Conservation (phyloP, 2,797 vertebrate genomes). For the Balearica regulorum region DNA sequence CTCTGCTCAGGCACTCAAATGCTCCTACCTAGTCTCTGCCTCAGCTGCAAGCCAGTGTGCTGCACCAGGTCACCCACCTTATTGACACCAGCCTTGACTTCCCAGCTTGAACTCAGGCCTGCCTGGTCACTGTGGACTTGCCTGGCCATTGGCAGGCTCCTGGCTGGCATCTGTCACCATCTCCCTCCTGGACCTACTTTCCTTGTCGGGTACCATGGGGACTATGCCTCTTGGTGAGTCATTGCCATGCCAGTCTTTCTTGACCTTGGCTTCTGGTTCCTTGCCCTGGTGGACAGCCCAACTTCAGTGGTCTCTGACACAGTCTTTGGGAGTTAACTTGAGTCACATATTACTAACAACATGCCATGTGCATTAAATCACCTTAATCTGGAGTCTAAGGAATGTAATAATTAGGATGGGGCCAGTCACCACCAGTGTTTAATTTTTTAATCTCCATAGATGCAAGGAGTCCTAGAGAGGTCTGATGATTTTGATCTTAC, state of each 20-base stretch:
- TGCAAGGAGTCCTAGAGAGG: neutral
- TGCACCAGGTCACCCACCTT: neutral
- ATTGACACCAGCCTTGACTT: neutral
- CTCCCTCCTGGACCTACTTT: neutral
- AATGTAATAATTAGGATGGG: neutral
- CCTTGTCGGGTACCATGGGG: neutral
- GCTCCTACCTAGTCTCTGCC: neutral
- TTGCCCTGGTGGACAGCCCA: neutral
- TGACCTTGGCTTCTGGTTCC: neutral
- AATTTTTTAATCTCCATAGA: neutral
- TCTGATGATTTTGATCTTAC: neutral
- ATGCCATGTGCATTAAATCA: accelerated
- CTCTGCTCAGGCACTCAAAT: accelerated
- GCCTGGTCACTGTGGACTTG: neutral
- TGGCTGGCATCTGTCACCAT: neutral
- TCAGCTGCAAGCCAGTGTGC: neutral
- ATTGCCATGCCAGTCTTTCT: neutral
- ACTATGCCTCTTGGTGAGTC: neutral
- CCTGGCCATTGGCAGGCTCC: neutral
- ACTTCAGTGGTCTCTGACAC: neutral
- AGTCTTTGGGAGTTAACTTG: neutral
- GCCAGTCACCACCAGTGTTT: neutral
- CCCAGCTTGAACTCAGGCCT: neutral
- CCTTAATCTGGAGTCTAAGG: neutral
- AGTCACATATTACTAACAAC: neutral